Evolutionary conservation across 2,797 vertebrate species (phyloP), one percentile per base, ranked within the genome.

Genomic region (Apogon hyalosoma): DNA sequence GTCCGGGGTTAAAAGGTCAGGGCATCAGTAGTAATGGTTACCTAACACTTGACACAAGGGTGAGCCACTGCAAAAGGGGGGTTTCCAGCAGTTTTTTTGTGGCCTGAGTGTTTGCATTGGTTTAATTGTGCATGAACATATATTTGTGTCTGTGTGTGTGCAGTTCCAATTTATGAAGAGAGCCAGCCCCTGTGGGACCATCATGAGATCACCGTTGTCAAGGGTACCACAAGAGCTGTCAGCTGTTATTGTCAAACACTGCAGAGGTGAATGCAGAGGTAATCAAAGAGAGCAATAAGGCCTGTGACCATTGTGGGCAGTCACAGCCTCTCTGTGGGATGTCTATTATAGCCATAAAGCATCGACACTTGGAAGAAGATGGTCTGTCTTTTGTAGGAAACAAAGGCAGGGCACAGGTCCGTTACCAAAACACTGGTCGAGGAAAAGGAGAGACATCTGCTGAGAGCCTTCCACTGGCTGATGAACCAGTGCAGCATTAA

Each of bases 1-100:
- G 63, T 28, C 60, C 2, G 21, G 43, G 84, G 93, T 88, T 67
- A 73, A 89, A 76, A 89, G 93, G 92, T 90, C 92, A 90, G 62
- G 72, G 63, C 71, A 75, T 68, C 73, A 80, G 73, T 63, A 6
- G 82, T 86, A 90, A 92, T 89, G 75, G 85, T 88, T 93, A 87
- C 82, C 87, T 84, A 91, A 92, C 90, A 91, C 89, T 87, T 92
- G 90, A 92, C 92, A 89, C 85, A 47, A 71, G 83, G 45, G 63
- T 75, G 70, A 75, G 49, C 53, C 67, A 45, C 41, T 21, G 57
- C 36, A 67, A 54, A 62, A 31, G 53, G 36, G 41, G 42, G 24
- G 45, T 12, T 12, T 39, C 33, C 49, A 19, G 46, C 40, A 63
- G 28, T 3, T 2, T 31, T 60, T 49, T 53, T 61, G 69, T 8